Evolutionary conservation across 92 coral and sea anemone species (phyloP).

Genomic region (Umimayanthus kanabou): DNA sequence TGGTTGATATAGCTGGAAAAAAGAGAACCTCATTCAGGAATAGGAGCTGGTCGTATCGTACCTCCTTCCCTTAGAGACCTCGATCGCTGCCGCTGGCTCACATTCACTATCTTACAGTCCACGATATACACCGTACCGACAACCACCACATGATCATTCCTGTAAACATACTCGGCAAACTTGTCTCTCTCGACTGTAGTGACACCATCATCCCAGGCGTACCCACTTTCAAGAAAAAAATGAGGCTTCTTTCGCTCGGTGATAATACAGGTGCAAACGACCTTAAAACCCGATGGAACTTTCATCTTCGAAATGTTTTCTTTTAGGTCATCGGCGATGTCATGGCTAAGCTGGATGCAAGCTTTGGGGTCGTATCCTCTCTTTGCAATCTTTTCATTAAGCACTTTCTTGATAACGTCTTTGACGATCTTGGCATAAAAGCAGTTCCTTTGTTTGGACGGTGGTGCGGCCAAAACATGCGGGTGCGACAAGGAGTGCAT

Average conservation of each 20-base stretch:
- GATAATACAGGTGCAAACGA: constrained; percentile 81
- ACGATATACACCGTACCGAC: constrained; percentile 91
- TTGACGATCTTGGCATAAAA: constrained; percentile 57
- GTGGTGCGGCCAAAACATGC: constrained; percentile 24
- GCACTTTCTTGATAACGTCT: constrained; percentile 69
- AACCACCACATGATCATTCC: constrained; percentile 77
- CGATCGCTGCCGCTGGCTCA: constrained; percentile 19
- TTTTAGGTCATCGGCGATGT: constrained; percentile 61
- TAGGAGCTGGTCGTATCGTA: constrained; percentile 43
- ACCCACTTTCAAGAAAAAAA: constrained; percentile 82
- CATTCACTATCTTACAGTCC: constrained; percentile 57
- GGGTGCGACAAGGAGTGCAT: constrained; percentile 67
- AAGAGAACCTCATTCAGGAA: constrained; percentile 48
- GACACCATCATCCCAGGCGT: constrained; percentile 84
- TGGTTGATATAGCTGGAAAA: neutral
- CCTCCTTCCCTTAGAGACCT: constrained; percentile 34
- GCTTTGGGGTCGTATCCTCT: constrained; percentile 73
- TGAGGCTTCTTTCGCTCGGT: constrained; percentile 68
- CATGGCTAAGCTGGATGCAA: constrained; percentile 53
- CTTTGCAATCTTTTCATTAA: constrained; percentile 67
- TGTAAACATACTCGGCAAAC: constrained; percentile 88
- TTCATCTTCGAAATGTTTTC: constrained; percentile 72
- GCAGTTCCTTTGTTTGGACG: constrained; percentile 23
- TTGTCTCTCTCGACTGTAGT: constrained; percentile 68
- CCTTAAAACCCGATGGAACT: constrained; percentile 63